phyloP scores from a whole-genome alignment of 2,888 invertebrate species.

The Volucella inflata region DNA sequence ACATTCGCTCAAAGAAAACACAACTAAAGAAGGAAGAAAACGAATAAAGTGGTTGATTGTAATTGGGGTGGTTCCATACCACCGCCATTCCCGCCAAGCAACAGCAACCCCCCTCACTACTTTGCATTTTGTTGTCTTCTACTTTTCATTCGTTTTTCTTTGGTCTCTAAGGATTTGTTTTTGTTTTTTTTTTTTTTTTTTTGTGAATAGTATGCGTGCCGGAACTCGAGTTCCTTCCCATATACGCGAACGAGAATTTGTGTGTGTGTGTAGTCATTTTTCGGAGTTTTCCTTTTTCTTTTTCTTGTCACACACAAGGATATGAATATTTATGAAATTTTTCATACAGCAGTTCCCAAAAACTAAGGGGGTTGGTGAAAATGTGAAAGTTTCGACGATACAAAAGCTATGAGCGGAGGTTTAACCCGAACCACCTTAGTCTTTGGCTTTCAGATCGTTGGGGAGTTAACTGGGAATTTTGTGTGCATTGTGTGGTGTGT shows the following conservation, averaged over 20 bases:
- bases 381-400: conserved; percentile 22
- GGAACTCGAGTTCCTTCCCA: too few species aligned
- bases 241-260: neutral
- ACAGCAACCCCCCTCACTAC: too few species aligned
- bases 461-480: neutral
- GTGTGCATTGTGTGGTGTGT: conserved; percentile 12
- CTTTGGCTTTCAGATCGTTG: conserved; percentile 44
- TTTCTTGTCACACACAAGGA: conserved; percentile 17
- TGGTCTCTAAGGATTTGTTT: neutral
- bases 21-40: conserved; percentile 14
- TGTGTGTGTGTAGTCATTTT: conserved; percentile 19
- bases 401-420: neutral
- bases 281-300: neutral
- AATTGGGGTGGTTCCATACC: conserved; percentile 54
- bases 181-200: neutral
- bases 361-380: conserved; percentile 18
- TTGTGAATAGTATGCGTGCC: conserved; percentile 23
- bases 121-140: neutral
- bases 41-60: conserved; percentile 31
- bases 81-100: neutral
- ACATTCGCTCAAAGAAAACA: conserved; percentile 27
- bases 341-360: conserved; percentile 4
- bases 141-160: conserved; percentile 1
- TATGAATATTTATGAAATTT: conserved; percentile 70
- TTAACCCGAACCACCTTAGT: conserved; percentile 31